Conservation (phyloP, 2,888 invertebrate genomes). For the Ennomos fuscantarius region DNA sequence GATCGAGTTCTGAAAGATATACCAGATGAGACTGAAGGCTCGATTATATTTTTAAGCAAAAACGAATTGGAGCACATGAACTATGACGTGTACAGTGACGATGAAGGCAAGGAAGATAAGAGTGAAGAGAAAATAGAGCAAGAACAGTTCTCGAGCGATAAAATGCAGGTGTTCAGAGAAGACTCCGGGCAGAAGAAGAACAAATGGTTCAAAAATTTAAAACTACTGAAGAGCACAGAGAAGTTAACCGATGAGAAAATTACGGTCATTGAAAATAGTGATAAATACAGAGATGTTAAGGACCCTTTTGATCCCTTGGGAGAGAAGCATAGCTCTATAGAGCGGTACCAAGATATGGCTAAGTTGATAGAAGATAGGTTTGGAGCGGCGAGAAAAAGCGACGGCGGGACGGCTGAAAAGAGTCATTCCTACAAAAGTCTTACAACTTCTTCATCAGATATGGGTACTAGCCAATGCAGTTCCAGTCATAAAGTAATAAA, state of each 20-base stretch:
- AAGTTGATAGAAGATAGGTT: constrained; percentile 89
- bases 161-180: constrained; percentile 82
- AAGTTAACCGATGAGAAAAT: constrained; percentile 75
- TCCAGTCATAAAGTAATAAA: constrained; percentile 72
- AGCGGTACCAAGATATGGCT: constrained; percentile 89
- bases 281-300: constrained; percentile 74
- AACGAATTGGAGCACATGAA: constrained; percentile 87
- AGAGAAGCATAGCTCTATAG: constrained; percentile 88
- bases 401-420: constrained; percentile 74
- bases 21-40: constrained; percentile 87
- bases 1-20: constrained; percentile 82
- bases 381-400: constrained; percentile 78
- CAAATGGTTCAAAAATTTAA: constrained; percentile 88
- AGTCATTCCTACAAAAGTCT: constrained; percentile 82
- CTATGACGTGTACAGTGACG: constrained; percentile 82
- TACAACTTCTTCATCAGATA: constrained; percentile 82
- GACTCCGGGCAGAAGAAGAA: constrained; percentile 82
- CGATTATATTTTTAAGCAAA: constrained; percentile 88
- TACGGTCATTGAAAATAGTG: constrained; percentile 68
- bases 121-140: constrained; percentile 68
- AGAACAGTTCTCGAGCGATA: constrained; percentile 75
- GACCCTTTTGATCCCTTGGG: constrained; percentile 86
- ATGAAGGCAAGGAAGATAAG: constrained; percentile 79
- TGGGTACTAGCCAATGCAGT: constrained; percentile 81
- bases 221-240: constrained; percentile 78